Evolutionary conservation across 2,113 vertebrate genomes (phyloP), one percentile per base, ranked within the genome.

Genomic region (Channa argus): DNA sequence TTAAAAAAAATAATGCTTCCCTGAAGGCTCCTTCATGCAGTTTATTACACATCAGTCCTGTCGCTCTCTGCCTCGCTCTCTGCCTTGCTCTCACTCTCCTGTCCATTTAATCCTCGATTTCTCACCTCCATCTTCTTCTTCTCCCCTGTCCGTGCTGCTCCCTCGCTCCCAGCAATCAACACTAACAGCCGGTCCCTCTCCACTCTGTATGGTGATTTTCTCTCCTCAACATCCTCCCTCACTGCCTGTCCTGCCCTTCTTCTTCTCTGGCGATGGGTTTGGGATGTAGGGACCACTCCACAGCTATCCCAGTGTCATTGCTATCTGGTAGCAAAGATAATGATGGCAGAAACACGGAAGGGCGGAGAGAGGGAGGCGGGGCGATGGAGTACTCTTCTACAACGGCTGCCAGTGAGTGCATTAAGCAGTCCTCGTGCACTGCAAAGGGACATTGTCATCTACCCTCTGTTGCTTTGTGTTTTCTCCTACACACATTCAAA

Each of bases 21-120:
- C 89, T 41, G 13, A 90, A 85, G 85, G 75, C 87, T 86, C 74
- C 72, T 90, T 90, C 68, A 76, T 82, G 67, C 82, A 80, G 75
- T 89, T 88, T 91, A 89, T 90, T 88, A 87, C 79, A 74, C 79
- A 88, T 88, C 84, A 87, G 85, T 82, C 80, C 79, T 73, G 60
- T 84, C 83, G 83, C 36, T 52, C 36, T 62, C 52, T 77, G 71
- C 71, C 68, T 41, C 45, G 50, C 44, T 7, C 63, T 46, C 14
- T 56, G 56, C 54, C 34, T 63, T 45, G 63, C 13, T 9, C 2
- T 45, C 52, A 49, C 41, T 78, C 62, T 74, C 39, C 39, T 59
- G 62, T 69, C 46, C 71, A 81, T 71, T 77, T 71, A 24, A 67
- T 58, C 44, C 46, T 56, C 56, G 64, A 60, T 5, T 43, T 44